Evolutionary conservation across 2,797 vertebrate species (phyloP).

Genomic region (Intellagama lesueurii): DNA sequence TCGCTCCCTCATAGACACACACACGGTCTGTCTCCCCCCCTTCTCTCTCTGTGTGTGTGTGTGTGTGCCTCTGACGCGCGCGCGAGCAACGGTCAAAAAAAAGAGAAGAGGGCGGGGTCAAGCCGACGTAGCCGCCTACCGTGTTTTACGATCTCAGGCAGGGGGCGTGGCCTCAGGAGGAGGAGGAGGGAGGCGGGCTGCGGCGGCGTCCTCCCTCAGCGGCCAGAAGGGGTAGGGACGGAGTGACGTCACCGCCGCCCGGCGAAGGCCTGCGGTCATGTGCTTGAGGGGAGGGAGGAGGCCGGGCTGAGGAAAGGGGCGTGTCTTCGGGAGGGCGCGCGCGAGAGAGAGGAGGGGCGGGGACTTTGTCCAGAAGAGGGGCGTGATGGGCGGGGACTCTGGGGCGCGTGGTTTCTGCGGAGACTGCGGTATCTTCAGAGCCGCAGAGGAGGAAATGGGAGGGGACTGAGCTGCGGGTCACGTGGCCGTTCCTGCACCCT

Average conservation of each 20-base stretch:
- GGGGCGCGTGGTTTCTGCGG: background rate
- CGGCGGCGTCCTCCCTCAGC: background rate
- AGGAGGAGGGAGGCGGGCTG: background rate
- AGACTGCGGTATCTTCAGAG: slow-evolving; percentile 59
- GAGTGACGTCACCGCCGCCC: too few relatives aligned
- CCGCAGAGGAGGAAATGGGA: slow-evolving; percentile 46
- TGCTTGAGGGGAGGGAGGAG: background rate
- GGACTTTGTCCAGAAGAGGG: background rate
- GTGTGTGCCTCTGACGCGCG: too few relatives aligned
- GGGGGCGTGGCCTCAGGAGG: background rate
- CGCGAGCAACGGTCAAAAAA: too few relatives aligned
- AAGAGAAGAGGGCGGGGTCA: background rate
- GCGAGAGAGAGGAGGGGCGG: background rate
- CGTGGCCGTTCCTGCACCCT: background rate
- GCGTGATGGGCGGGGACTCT: background rate
- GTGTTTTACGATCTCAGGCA: background rate
- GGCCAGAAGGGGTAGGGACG: too few relatives aligned
- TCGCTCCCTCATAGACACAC: background rate
- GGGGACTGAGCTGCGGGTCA: background rate
- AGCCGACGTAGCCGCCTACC: too few relatives aligned
- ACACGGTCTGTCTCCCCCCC: too few relatives aligned
- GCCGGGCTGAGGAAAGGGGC: background rate
- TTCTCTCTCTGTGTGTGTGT: background rate
- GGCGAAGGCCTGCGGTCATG: background rate
- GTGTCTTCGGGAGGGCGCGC: background rate